Percentiles rank a stretch among this genome's conserved stretches.
phyloP scores from a whole-genome alignment of 2,888 invertebrate species.

The Chalcis sispes region DNA sequence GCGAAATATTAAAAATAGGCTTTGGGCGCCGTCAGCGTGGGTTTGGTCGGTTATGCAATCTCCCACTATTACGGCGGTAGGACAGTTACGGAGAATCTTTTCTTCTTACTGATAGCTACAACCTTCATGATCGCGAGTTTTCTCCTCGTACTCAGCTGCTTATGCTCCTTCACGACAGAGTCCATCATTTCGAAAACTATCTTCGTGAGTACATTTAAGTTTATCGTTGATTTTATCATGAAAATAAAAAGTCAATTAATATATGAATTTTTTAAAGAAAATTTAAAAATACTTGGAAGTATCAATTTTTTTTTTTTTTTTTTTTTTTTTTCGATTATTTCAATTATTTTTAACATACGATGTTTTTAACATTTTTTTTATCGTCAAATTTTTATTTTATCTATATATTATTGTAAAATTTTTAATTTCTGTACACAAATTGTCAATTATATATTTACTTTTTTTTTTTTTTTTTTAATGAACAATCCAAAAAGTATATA shows the following conservation, averaged over 20 bases:
- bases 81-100: constrained; percentile 75
- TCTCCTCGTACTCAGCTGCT: constrained; percentile 84
- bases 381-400: too few relatives aligned
- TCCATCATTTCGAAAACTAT: constrained; percentile 89
- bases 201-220: constrained; percentile 84
- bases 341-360: too few relatives aligned
- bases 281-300: too few relatives aligned
- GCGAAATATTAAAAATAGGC: constrained; percentile 78
- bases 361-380: too few relatives aligned
- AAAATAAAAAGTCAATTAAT: too few relatives aligned
- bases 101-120: constrained; percentile 85
- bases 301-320: too few relatives aligned
- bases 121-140: constrained; percentile 89
- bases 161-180: constrained; percentile 89
- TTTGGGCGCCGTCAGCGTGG: constrained; percentile 86
- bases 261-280: too few relatives aligned
- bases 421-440: too few relatives aligned
- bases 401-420: background rate
- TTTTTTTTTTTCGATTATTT: too few relatives aligned
- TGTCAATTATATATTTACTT: too few relatives aligned
- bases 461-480: background rate
- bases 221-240: too few relatives aligned
- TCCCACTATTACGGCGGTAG: constrained; percentile 76
- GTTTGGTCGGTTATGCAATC: constrained; percentile 82
- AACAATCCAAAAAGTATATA: too few relatives aligned